Evolutionary conservation across 2,113 vertebrate genomes (phyloP).

Genomic region (Cervus canadensis): DNA sequence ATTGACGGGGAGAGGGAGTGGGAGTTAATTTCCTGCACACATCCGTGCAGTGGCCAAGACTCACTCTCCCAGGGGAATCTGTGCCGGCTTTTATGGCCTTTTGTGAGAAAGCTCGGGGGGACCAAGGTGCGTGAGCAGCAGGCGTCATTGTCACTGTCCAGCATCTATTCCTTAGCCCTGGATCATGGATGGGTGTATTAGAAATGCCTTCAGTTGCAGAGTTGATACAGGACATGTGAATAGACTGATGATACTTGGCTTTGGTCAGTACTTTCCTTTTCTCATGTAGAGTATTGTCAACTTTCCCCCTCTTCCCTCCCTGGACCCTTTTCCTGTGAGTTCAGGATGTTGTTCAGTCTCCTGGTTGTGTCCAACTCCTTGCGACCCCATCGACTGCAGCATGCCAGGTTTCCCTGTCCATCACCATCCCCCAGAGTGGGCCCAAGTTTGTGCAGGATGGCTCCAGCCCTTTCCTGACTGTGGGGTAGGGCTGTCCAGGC

Average conservation of each 20-base stretch:
- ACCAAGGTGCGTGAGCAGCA: accelerated
- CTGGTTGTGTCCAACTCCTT: not conserved
- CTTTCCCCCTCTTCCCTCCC: too few species aligned
- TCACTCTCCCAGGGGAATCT: not conserved
- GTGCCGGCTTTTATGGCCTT: not conserved
- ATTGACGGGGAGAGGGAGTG: too few species aligned
- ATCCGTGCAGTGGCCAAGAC: not conserved
- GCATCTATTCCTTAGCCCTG: not conserved
- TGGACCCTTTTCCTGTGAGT: not conserved
- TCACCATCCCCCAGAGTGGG: not conserved
- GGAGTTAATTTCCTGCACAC: accelerated
- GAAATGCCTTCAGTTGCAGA: not conserved
- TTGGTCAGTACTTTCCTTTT: not conserved
- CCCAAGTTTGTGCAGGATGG: not conserved
- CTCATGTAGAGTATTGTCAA: not conserved
- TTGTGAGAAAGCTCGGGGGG: not conserved
- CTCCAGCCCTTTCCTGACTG: not conserved
- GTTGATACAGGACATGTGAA: accelerated
- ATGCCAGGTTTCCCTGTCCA: not conserved
- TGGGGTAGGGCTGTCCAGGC: not conserved
- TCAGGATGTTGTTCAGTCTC: not conserved
- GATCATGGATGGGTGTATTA: not conserved
- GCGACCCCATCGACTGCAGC: not conserved
- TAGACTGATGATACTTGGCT: accelerated
- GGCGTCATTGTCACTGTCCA: not conserved